Evolutionary conservation across 37 sponge, comb jelly and placozoan genomes (phyloP).

Genomic region (Ianthella basta): DNA sequence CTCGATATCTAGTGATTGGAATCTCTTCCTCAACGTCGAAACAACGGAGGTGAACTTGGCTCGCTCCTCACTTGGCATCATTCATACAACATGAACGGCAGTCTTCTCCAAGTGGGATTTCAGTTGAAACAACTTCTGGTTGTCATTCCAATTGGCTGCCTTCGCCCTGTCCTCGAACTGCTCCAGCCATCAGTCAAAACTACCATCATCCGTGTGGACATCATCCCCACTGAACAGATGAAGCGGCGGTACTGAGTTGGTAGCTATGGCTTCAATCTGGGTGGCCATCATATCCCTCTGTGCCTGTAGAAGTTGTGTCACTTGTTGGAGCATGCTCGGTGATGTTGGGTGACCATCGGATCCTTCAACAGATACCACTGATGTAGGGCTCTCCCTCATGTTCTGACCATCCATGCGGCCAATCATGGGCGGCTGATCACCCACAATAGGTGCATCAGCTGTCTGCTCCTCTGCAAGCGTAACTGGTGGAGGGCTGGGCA

Average conservation of each 20-base stretch:
- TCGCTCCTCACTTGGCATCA: neutral
- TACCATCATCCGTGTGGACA: neutral
- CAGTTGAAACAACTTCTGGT: slow-evolving; percentile 15
- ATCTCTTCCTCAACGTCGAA: too few relatives aligned
- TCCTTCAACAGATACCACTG: neutral
- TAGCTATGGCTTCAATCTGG: too few relatives aligned
- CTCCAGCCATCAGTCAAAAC: slow-evolving; percentile 13
- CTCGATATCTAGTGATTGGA: too few relatives aligned
- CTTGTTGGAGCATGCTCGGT: too few relatives aligned
- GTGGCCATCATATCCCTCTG: too few relatives aligned
- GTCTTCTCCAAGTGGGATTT: slow-evolving; percentile 11
- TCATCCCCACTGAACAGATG: neutral
- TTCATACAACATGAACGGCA: neutral
- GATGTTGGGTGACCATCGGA: neutral
- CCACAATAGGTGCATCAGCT: too few relatives aligned
- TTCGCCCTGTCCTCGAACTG: slow-evolving; percentile 25
- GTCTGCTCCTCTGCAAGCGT: too few relatives aligned
- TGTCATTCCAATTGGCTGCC: neutral
- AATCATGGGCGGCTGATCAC: neutral
- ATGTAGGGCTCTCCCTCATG: neutral
- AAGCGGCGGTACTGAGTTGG: too few relatives aligned
- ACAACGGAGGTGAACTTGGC: too few relatives aligned
- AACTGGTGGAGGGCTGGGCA: too few relatives aligned
- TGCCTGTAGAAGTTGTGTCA: too few relatives aligned
- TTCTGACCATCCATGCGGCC: neutral